Conservation (phyloP, 1,140 invertebrate genomes). For the Cephus cinctus region DNA sequence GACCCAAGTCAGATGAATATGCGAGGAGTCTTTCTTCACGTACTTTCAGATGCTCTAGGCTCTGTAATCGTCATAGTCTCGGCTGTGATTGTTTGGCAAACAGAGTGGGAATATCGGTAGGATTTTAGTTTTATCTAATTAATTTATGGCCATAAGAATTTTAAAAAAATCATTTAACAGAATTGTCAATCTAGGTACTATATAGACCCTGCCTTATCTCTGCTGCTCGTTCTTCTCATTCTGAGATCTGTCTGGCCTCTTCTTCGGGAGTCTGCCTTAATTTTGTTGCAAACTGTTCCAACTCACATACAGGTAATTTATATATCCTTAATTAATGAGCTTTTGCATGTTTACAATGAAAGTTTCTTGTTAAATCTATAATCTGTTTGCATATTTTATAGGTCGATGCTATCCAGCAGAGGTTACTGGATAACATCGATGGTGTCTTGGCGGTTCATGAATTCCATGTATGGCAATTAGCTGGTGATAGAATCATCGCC, state of each 20-base stretch:
- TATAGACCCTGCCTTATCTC: slow-evolving; percentile 91
- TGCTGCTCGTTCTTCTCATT: slow-evolving; percentile 78
- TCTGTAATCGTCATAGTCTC: slow-evolving; percentile 97
- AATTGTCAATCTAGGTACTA: slow-evolving; percentile 60
- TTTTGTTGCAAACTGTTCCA: slow-evolving; percentile 88
- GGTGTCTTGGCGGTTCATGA: slow-evolving; percentile 91
- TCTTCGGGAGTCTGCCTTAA: slow-evolving; percentile 83
- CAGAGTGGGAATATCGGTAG: slow-evolving; percentile 74
- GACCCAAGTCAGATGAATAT: slow-evolving; percentile 92
- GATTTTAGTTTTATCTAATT: neutral
- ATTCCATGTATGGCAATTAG: slow-evolving; percentile 93
- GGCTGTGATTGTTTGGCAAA: slow-evolving; percentile 85
- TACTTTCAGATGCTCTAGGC: slow-evolving; percentile 92
- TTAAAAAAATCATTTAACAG: neutral
- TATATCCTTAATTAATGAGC: slow-evolving; percentile 14
- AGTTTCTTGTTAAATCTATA: slow-evolving; percentile 7
- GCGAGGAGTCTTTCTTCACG: slow-evolving; percentile 95
- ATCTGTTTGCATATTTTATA: slow-evolving; percentile 27
- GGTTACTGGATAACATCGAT: slow-evolving; percentile 82
- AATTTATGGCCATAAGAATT: neutral
- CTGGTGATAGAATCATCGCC: slow-evolving; percentile 89
- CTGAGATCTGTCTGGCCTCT: slow-evolving; percentile 84
- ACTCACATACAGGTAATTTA: slow-evolving; percentile 81
- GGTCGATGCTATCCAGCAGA: slow-evolving; percentile 84
- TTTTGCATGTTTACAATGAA: slow-evolving; percentile 7